Evolutionary conservation across 2,888 invertebrate species (phyloP), one percentile per base, ranked within the genome.

Genomic region (Blastobasis adustella): DNA sequence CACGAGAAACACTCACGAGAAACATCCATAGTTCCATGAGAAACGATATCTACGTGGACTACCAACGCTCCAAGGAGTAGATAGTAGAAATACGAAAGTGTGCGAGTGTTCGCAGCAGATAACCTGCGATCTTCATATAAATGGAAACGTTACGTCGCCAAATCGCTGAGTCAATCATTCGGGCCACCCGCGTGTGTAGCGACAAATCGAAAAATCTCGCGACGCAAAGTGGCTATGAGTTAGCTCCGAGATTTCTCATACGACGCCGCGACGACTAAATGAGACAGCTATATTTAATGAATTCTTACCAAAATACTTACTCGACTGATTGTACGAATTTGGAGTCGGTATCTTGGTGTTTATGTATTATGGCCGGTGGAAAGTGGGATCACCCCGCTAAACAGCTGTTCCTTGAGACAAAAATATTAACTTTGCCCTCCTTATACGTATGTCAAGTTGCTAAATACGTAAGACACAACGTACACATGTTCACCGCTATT

Each of bases 181-280:
- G 73, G 67, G 67, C 58, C 73, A 70, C 64, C 74, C 76, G 79
- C 65, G 73, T 76, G 79, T 72, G 80, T 77, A 79, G 79, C 79
- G 80, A 74, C 74, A 80, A 80, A 80, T 80, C 78, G 80, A 78
- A 80, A 79, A 76, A 76, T 76, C 71, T 72, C 65, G 69, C 71
- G 40, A 47, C 37, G 23, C 47, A 47, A 76, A 78, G 73, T 75
- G 73, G 73, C 70, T 73, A 69, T 72, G 75, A 71, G 69, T 73
- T 67, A 63, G 62, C 58, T 37, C 8, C 44, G 40, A 40, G 40
- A 8, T 40, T 9, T 40, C 6, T 40, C 40, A 6, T 40, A 40
- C 40, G 40, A 40, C 40, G 40, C 40, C 40, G 9, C 23, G 40
- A 8, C 9, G 9, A 40, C 9, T 40, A 9, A 40, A 40, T 40